Conservation (phyloP, 2,888 invertebrate species). For the Onchidella celtica region DNA sequence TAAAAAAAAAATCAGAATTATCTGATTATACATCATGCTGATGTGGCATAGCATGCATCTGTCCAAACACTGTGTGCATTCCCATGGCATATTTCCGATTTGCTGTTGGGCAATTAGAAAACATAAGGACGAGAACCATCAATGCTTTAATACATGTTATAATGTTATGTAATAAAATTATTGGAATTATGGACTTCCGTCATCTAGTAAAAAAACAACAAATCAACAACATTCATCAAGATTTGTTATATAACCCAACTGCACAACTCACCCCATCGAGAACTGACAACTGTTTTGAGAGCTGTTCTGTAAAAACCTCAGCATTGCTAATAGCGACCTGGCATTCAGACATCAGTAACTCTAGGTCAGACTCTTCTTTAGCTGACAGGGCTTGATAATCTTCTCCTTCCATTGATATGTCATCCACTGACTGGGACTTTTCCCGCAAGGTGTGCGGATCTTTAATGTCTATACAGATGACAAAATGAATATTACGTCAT, state of each 20-base stretch:
- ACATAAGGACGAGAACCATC: too few relatives aligned
- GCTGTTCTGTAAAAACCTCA: slow-evolving; percentile 86
- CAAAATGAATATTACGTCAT: not conserved
- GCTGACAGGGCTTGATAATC: slow-evolving; percentile 91
- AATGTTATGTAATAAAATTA: too few relatives aligned
- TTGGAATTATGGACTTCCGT: too few relatives aligned
- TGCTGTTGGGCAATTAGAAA: too few relatives aligned
- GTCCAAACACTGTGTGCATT: too few relatives aligned
- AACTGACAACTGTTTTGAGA: slow-evolving; percentile 90
- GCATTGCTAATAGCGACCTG: slow-evolving; percentile 95
- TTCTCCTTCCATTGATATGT: slow-evolving; percentile 76
- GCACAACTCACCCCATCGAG: slow-evolving; percentile 87
- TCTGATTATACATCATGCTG: too few relatives aligned
- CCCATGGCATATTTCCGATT: too few relatives aligned
- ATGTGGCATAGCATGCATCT: too few relatives aligned
- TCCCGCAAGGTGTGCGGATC: slow-evolving; percentile 60
- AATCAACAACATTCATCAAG: too few relatives aligned
- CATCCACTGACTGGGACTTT: slow-evolving; percentile 63
- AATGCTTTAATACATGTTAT: too few relatives aligned
- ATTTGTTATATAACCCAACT: too few relatives aligned
- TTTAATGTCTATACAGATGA: slow-evolving; percentile 58
- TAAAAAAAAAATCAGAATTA: not conserved
- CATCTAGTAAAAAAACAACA: too few relatives aligned
- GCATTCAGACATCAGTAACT: slow-evolving; percentile 90
- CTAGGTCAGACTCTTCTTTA: slow-evolving; percentile 91